Evolutionary conservation across 2,888 invertebrate species (phyloP).

Genomic region (Apodemia duryi): DNA sequence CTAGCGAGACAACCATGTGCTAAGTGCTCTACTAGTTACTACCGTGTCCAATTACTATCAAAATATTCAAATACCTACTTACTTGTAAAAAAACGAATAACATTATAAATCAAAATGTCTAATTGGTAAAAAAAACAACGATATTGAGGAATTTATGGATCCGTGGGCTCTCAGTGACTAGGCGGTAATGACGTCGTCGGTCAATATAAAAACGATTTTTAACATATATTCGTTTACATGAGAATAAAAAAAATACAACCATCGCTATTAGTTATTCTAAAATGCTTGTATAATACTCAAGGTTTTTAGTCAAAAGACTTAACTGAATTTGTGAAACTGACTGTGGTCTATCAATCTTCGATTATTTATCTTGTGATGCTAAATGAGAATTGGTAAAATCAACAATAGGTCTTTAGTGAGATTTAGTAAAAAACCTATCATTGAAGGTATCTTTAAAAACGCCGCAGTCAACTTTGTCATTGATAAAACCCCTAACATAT

Average conservation of each 20-base stretch:
- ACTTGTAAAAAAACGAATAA: conserved; percentile 71
- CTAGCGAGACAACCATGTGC: conserved; percentile 67
- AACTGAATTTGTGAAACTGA: conserved; percentile 40
- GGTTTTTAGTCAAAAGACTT: conserved; percentile 44
- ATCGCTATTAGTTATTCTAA: conserved; percentile 46
- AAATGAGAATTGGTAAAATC: conserved; percentile 39
- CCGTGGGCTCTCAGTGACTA: conserved; percentile 76
- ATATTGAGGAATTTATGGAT: conserved; percentile 56
- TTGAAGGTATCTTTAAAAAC: conserved; percentile 46
- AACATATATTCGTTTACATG: conserved; percentile 42
- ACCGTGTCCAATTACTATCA: conserved; percentile 61
- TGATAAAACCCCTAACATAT: conserved; percentile 78
- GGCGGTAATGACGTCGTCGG: conserved; percentile 67
- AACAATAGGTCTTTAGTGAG: conserved; percentile 46
- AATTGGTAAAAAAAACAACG: conserved; percentile 55
- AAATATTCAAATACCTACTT: conserved; percentile 55
- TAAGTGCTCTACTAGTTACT: conserved; percentile 75
- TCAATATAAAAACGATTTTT: conserved; percentile 45
- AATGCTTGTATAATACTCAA: conserved; percentile 69
- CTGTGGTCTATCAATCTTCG: conserved; percentile 60
- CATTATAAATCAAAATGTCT: conserved; percentile 70
- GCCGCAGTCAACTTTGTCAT: conserved; percentile 77
- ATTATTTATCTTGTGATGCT: conserved; percentile 55
- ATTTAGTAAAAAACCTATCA: conserved; percentile 46
- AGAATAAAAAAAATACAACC: conserved; percentile 46